Conservation (phyloP, 2,888 invertebrate species). For the Agonopterix alstromeriana region DNA sequence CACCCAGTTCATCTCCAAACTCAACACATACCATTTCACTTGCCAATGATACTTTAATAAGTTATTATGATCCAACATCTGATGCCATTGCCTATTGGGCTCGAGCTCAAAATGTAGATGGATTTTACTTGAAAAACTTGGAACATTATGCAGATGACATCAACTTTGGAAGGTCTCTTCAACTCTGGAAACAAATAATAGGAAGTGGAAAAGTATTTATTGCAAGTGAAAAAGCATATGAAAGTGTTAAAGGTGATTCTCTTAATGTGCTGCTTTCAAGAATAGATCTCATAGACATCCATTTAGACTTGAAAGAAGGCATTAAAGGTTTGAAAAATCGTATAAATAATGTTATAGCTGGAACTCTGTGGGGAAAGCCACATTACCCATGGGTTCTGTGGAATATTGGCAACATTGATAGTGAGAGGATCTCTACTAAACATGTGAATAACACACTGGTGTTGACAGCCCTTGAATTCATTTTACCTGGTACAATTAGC, state of each 20-base stretch:
- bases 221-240: conserved; percentile 76
- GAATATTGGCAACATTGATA: conserved; percentile 82
- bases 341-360: conserved; percentile 74
- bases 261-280: conserved; percentile 78
- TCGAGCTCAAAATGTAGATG: conserved; percentile 87
- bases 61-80: conserved; percentile 47
- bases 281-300: conserved; percentile 84
- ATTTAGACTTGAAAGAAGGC: conserved; percentile 76
- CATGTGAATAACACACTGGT: conserved; percentile 81
- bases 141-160: conserved; percentile 79
- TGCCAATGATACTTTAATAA: conserved; percentile 60
- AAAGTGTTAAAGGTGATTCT: conserved; percentile 56
- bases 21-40: conserved; percentile 42
- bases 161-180: conserved; percentile 76
- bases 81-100: conserved; percentile 54
- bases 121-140: conserved; percentile 90
- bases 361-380: conserved; percentile 78
- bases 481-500: conserved; percentile 90
- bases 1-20: conserved; percentile 24
- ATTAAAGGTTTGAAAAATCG: conserved; percentile 75
- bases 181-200: conserved; percentile 82
- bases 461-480: conserved; percentile 83
- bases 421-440: conserved; percentile 75
- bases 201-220: conserved; percentile 81
- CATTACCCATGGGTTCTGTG: conserved; percentile 88